phyloP scores from a whole-genome alignment of 2,113 vertebrate genomes.

The Bubalus kerabau region DNA sequence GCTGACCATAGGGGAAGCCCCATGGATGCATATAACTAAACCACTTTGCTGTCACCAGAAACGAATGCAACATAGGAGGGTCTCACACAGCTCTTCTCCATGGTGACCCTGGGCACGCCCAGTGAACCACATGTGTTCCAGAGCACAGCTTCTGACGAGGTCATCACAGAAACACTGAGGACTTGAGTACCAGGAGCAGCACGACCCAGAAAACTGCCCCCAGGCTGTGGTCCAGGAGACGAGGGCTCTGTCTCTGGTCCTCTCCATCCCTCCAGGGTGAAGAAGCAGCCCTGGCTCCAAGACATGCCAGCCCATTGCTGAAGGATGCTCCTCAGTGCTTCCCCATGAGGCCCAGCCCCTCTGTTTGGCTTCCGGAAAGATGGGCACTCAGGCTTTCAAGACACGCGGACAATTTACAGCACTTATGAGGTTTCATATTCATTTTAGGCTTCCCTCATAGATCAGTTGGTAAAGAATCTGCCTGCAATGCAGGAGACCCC shows the following conservation, averaged over 20 bases:
- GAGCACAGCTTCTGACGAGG: not conserved
- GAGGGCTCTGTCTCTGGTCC: not conserved
- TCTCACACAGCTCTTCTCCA: no score
- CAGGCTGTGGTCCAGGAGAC: not conserved
- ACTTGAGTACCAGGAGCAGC: fast-evolving
- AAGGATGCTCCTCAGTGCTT: not conserved
- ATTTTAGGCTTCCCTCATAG: not conserved
- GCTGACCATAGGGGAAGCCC: not conserved
- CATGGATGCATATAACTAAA: not conserved
- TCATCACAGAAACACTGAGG: not conserved
- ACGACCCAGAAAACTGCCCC: not conserved
- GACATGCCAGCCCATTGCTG: not conserved
- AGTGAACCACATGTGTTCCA: fast-evolving
- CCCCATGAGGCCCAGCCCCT: not conserved
- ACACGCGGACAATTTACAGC: not conserved
- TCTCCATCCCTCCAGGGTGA: not conserved
- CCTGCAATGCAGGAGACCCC: not conserved
- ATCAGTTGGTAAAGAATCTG: not conserved
- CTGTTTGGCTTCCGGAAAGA: not conserved
- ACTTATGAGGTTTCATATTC: not conserved
- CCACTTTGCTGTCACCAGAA: not conserved
- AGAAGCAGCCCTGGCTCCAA: not conserved
- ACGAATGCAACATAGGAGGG: not conserved
- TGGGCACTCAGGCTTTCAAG: not conserved
- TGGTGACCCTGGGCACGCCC: not conserved